These are phyloP conservation scores for Chaenogobius annularis DNA, from an alignment of 2,113 vertebrate species.

Conservation along the genomic window DNA sequence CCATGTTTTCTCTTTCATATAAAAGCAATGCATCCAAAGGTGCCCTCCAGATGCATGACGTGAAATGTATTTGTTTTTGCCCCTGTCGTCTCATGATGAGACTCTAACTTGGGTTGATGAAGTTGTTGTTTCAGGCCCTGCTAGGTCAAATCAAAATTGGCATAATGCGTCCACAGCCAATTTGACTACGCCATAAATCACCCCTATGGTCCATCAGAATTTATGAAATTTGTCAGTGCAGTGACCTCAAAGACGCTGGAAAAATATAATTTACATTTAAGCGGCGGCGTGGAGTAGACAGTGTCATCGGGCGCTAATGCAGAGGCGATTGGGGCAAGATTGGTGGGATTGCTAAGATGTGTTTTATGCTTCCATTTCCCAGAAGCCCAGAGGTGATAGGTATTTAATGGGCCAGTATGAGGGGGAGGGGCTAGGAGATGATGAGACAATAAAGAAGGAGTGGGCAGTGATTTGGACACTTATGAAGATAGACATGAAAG, in stretches of 20 bases:
- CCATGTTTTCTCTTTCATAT: background rate
- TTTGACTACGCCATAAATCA: slow-evolving; percentile 31
- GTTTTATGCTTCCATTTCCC: slow-evolving; percentile 16
- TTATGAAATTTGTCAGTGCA: slow-evolving; percentile 54
- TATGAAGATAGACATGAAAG: slow-evolving; percentile 45
- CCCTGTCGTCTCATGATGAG: slow-evolving; percentile 58
- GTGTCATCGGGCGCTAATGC: slow-evolving; percentile 42
- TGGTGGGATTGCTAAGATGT: slow-evolving; percentile 26
- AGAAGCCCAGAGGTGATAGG: slow-evolving; percentile 44
- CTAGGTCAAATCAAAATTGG: slow-evolving; percentile 72
- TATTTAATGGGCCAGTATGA: slow-evolving; percentile 32
- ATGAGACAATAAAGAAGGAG: background rate
- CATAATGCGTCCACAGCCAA: slow-evolving; percentile 58
- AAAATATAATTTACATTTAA: slow-evolving; percentile 41
- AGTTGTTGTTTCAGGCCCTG: slow-evolving; percentile 70
- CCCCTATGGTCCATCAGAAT: slow-evolving; percentile 35
- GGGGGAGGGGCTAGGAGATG: slow-evolving; percentile 4
- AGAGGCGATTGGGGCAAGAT: slow-evolving; percentile 39
- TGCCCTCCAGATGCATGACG: slow-evolving; percentile 67
- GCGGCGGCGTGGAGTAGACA: slow-evolving; percentile 18
- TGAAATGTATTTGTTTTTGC: slow-evolving; percentile 66
- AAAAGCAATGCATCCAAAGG: slow-evolving; percentile 33
- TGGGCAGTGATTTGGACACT: slow-evolving; percentile 30
- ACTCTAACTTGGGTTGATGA: slow-evolving; percentile 66
- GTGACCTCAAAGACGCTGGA: slow-evolving; percentile 43